phyloP scores from a whole-genome alignment of 2,888 invertebrate genomes.

The Linnaemya tessellans region DNA sequence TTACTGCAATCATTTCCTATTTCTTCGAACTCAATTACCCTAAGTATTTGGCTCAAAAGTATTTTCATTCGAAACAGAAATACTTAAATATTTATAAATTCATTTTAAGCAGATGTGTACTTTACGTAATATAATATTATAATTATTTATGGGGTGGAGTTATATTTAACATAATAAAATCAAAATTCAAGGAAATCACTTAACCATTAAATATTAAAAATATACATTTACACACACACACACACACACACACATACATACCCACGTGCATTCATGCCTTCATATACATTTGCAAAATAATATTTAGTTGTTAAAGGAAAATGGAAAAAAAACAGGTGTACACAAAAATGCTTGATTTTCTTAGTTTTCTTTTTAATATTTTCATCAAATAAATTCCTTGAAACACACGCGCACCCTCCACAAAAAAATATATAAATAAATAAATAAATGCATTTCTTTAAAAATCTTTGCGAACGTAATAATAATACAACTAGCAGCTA shows the following conservation, averaged over 20 bases:
- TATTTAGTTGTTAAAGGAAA: constrained; percentile 19
- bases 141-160: not conserved
- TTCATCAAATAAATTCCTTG: constrained; percentile 14
- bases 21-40: not conserved
- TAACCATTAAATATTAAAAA: constrained; percentile 48
- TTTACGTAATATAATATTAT: constrained; percentile 6
- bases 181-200: constrained; percentile 53
- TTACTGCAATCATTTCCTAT: not conserved
- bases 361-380: not conserved
- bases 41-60: not conserved
- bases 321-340: constrained; percentile 14
- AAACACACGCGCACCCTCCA: not conserved
- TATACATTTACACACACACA: not conserved
- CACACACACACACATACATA: not conserved
- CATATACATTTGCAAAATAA: not conserved
- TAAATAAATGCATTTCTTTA: constrained; percentile 2
- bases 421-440: no score
- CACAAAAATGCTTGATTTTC: not conserved
- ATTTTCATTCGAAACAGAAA: not conserved
- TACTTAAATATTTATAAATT: constrained; percentile 26
- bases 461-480: constrained; percentile 26
- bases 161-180: constrained; percentile 38
- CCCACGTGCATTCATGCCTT: constrained; percentile 20
- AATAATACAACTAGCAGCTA: not conserved
- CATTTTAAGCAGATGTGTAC: not conserved